Base-by-base conservation (phyloP, 1,140 invertebrate species). In the Procambarus clarkii region DNA sequence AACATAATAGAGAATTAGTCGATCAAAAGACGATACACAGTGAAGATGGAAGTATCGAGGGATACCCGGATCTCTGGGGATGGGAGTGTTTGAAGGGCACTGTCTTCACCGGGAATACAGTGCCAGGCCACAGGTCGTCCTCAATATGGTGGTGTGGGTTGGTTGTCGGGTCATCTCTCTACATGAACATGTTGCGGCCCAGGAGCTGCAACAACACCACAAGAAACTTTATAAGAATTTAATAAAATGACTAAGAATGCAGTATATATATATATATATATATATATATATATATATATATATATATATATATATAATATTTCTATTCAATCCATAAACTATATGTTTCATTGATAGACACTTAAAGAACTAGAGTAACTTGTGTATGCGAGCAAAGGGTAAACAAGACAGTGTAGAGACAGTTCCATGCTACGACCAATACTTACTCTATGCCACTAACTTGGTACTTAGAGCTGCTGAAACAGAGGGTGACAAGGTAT, bases 381-480 rank as follows among this genome's bases (percentile, higher is more conserved):
- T 74, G 69, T 74, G 69, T 74, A 7, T 74, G n/a, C 24, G 4
- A 34, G 54, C n/a, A n/a, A 24, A 81, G 11, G 79, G 48, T 79
- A 54, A 81, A 58, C n/a, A 18, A 80, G 24, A 34, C 34, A 34
- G 48, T n/a, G 24, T 54, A 64, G 34, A 44, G 60, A 50, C 7
- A n/a, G 8, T 24, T 50, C 48, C n/a, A 21, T 21, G 11, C 7
- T 50, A 50, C 54, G 21, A 54, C 45, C 44, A 34, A 81, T 74
- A 88, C 86, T 88, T 88, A 88, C 86, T 71, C 86, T 81, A 81
- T 88, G 86, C 3, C 86, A 81, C 78, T 81, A 81, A 81, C 78
- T 81, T 88, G 78, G 86, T 80, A 71, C 86, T 88, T 88, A 88
- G 86, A 88, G 78, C 86, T 88, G 86, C 78, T 64, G 78, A 88